Percentiles rank a stretch among this genome's conserved stretches.
phyloP scores from a whole-genome alignment of 2,113 vertebrate species.

The Noturus placidus region DNA sequence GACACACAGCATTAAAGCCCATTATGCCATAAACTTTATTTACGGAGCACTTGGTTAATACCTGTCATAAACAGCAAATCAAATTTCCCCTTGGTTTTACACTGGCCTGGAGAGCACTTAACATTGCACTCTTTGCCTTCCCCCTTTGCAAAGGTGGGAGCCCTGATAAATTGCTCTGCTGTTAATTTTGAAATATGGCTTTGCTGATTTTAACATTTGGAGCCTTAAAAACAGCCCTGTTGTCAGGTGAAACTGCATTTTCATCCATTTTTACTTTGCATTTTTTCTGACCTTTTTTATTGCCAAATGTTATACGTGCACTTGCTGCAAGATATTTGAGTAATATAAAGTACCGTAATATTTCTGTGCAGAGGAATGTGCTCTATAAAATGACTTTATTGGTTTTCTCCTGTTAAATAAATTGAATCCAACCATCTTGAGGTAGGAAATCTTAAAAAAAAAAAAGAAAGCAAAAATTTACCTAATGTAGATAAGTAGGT shows the following conservation, averaged over 20 bases:
- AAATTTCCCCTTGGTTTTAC: slow-evolving; percentile 58
- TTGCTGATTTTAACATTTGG: slow-evolving; percentile 45
- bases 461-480: too few species aligned
- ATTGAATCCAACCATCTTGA: not conserved
- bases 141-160: slow-evolving; percentile 24
- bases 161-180: slow-evolving; percentile 51
- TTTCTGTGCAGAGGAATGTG: slow-evolving; percentile 1
- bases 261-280: slow-evolving; percentile 26
- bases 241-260: slow-evolving; percentile 34
- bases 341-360: slow-evolving; percentile 11
- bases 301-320: slow-evolving; percentile 19
- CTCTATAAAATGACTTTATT: not conserved
- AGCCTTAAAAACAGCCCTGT: slow-evolving; percentile 43
- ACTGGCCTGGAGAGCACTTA: slow-evolving; percentile 51
- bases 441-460: not conserved
- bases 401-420: not conserved
- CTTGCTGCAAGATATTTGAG: slow-evolving; percentile 21
- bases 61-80: slow-evolving; percentile 55
- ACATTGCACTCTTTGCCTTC: slow-evolving; percentile 25
- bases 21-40: slow-evolving; percentile 56
- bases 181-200: slow-evolving; percentile 50
- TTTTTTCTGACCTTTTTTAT: not conserved
- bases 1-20: slow-evolving; percentile 49
- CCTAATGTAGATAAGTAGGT: not conserved
- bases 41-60: slow-evolving; percentile 57